Evolutionary conservation across 2,797 vertebrate species (phyloP).

Genomic region (Cossypha polioptera): DNA sequence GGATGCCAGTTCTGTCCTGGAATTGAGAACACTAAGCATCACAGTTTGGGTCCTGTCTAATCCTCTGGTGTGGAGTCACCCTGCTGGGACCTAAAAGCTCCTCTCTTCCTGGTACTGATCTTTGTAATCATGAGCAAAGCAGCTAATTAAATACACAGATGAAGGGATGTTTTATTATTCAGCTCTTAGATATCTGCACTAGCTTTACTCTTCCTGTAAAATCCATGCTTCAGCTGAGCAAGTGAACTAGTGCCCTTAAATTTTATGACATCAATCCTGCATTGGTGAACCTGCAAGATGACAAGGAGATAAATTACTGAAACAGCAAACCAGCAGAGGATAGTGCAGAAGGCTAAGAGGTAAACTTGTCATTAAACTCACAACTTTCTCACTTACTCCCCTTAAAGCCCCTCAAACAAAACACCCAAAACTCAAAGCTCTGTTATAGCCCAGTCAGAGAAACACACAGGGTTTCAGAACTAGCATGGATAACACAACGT

Average conservation of each 20-base stretch:
- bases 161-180: conserved; percentile 27
- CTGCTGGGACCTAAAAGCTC: conserved; percentile 51
- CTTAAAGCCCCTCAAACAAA: neutral
- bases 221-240: neutral
- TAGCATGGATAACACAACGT: neutral
- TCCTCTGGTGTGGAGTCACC: conserved; percentile 44
- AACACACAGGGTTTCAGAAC: neutral
- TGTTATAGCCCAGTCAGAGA: neutral
- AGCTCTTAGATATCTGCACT: neutral
- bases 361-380: neutral
- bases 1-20: neutral
- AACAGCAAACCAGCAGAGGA: neutral
- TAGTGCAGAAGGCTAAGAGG: neutral
- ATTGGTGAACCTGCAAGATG: neutral
- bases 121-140: conserved; percentile 33
- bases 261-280: neutral
- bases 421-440: neutral
- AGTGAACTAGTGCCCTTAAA: neutral
- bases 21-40: conserved; percentile 22
- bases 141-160: conserved; percentile 37
- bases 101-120: conserved; percentile 39
- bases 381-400: rapidly evolving
- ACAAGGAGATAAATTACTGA: neutral
- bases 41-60: conserved; percentile 26
- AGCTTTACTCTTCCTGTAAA: neutral